Percentiles rank a stretch among this genome's conserved stretches.
Conservation (phyloP, 2,113 vertebrate genomes). For the Leiothrix lutea region DNA sequence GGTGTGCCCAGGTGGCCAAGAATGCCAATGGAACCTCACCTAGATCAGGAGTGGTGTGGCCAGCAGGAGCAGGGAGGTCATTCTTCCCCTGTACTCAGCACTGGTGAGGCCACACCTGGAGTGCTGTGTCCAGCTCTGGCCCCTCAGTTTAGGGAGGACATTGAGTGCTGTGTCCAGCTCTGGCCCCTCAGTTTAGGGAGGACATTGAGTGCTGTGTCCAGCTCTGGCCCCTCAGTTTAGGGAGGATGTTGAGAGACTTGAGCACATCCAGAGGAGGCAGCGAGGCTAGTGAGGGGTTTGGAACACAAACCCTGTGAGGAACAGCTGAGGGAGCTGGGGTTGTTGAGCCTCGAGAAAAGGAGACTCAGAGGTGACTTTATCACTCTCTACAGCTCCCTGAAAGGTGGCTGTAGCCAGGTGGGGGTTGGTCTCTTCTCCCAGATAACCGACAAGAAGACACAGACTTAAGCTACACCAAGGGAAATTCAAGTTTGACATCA, state of each 20-base stretch:
- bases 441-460: neutral
- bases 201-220: neutral
- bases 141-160: neutral
- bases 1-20: neutral
- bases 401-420: neutral
- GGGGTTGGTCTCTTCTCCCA: neutral
- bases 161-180: neutral
- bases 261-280: too few species aligned
- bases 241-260: too few species aligned
- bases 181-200: neutral
- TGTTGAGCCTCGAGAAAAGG: too few species aligned
- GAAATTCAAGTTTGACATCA: neutral
- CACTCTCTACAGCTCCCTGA: neutral
- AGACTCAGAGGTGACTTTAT: too few species aligned
- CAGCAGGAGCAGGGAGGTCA: neutral
- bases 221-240: neutral
- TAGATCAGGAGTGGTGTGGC: neutral
- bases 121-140: neutral
- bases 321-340: too few species aligned
- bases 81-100: neutral
- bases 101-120: too few species aligned
- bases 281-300: neutral
- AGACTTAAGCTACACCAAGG: rapidly evolving
- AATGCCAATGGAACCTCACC: neutral
- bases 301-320: too few species aligned